Conservation (phyloP, 2,888 invertebrate species). For the Latrodectus elegans region DNA sequence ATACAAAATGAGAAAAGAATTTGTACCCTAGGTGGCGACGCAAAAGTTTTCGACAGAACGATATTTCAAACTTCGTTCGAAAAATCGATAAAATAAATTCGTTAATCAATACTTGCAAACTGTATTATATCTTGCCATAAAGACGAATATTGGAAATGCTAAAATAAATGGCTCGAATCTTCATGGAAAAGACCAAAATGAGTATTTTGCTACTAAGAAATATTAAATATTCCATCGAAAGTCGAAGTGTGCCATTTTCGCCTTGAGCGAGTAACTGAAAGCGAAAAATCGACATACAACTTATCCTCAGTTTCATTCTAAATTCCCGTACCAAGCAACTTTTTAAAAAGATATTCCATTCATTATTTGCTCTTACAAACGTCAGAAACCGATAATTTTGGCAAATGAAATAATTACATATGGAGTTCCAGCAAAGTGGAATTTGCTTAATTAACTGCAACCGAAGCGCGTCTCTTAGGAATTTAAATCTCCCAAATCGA, state of each 20-base stretch:
- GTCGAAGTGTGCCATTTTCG: too few relatives aligned
- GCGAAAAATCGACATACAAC: too few relatives aligned
- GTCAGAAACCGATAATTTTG: not conserved
- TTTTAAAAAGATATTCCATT: too few relatives aligned
- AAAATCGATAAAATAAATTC: slow-evolving; percentile 57
- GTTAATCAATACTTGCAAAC: slow-evolving; percentile 59
- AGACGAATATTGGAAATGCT: not conserved
- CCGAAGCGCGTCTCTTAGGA: not conserved
- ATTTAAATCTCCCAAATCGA: not conserved
- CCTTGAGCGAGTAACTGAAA: too few relatives aligned
- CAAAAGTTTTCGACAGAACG: slow-evolving; percentile 58
- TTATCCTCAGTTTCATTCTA: too few relatives aligned
- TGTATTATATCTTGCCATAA: not conserved
- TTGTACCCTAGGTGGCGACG: not conserved
- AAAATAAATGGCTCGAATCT: slow-evolving; percentile 7
- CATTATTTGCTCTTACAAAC: too few relatives aligned
- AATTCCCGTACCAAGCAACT: too few relatives aligned
- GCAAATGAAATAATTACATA: not conserved
- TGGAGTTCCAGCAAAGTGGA: not conserved
- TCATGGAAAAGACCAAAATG: slow-evolving; percentile 4
- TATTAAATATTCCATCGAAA: not conserved
- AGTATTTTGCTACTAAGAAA: not conserved
- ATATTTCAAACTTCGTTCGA: slow-evolving; percentile 55
- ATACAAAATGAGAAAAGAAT: too few relatives aligned
- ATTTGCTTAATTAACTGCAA: not conserved